Evolutionary conservation across 2,888 invertebrate genomes (phyloP).

Genomic region (Parelbella ahira): DNA sequence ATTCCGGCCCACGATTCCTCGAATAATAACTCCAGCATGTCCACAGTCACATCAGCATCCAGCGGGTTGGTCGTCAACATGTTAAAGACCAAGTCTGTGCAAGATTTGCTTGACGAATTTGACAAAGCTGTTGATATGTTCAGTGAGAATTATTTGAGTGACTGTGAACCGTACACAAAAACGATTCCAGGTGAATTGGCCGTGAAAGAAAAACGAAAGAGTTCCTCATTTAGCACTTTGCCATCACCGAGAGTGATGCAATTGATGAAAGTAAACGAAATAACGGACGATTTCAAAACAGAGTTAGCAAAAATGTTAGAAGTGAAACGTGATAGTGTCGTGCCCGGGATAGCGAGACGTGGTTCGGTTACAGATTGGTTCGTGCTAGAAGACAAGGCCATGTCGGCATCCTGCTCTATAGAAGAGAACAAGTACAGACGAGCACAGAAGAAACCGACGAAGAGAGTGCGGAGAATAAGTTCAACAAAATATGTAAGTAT

Average conservation of each 20-base stretch:
- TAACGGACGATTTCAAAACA: constrained; percentile 64
- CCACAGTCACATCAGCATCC: constrained; percentile 57
- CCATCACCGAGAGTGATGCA: constrained; percentile 66
- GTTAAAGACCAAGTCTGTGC: constrained; percentile 58
- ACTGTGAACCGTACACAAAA: constrained; percentile 68
- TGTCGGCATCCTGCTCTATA: constrained; percentile 25
- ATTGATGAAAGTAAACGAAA: constrained; percentile 54
- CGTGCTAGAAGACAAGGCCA: constrained; percentile 57
- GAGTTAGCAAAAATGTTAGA: constrained; percentile 55
- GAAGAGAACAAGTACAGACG: constrained; percentile 58
- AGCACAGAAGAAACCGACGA: constrained; percentile 59
- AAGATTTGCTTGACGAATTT: constrained; percentile 62
- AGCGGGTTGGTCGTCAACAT: constrained; percentile 55
- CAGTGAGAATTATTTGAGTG: constrained; percentile 67
- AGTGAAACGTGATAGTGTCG: constrained; percentile 41
- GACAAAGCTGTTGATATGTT: constrained; percentile 68
- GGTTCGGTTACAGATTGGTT: constrained; percentile 75
- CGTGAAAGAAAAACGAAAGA: constrained; percentile 54
- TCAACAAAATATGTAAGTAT: constrained; percentile 75
- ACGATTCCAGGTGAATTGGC: constrained; percentile 36
- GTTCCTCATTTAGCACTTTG: constrained; percentile 58
- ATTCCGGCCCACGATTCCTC: constrained; percentile 50
- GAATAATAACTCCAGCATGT: constrained; percentile 51
- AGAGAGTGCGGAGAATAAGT: constrained; percentile 66
- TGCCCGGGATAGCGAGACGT: constrained; percentile 43